Conservation (phyloP, 2,888 invertebrate species). For the Dusona sp. region DNA sequence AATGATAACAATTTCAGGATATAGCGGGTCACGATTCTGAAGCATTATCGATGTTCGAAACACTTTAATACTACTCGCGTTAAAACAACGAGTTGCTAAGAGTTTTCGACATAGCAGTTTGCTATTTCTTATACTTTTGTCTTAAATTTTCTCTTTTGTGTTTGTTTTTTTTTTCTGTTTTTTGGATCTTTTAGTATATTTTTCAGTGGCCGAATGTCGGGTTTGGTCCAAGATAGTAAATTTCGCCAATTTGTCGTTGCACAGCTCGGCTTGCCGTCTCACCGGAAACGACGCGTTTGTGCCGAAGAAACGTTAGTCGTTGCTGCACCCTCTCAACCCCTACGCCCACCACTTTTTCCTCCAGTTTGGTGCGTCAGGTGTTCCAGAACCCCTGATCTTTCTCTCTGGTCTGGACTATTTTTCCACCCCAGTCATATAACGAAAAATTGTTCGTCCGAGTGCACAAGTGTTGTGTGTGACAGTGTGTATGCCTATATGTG, state of each 20-base stretch:
- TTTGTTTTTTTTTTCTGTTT: neutral
- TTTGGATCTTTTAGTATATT: conserved; percentile 1
- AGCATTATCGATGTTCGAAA: neutral
- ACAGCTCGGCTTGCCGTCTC: conserved; percentile 17
- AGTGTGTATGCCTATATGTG: conserved; percentile 1
- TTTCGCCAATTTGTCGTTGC: conserved; percentile 65
- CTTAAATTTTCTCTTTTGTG: conserved; percentile 12
- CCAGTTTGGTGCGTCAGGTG: conserved; percentile 58
- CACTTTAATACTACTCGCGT: conserved; percentile 19
- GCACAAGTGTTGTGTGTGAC: neutral
- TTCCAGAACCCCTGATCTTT: conserved; percentile 51
- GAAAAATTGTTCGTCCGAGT: conserved; percentile 40
- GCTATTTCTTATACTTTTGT: conserved; percentile 39
- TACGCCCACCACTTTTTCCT: neutral
- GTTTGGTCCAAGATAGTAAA: conserved; percentile 48
- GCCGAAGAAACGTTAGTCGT: conserved; percentile 59
- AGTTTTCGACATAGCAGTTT: conserved; percentile 18
- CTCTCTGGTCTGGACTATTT: conserved; percentile 36
- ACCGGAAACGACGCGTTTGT: conserved; percentile 55
- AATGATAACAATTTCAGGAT: neutral
- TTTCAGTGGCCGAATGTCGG: conserved; percentile 31
- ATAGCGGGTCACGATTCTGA: conserved; percentile 12
- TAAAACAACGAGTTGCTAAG: conserved; percentile 32
- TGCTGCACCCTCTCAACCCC: neutral
- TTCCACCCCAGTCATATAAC: conserved; percentile 50